Base-by-base conservation (phyloP, 1,140 invertebrate genomes). In the Polypedilum vanderplanki region DNA sequence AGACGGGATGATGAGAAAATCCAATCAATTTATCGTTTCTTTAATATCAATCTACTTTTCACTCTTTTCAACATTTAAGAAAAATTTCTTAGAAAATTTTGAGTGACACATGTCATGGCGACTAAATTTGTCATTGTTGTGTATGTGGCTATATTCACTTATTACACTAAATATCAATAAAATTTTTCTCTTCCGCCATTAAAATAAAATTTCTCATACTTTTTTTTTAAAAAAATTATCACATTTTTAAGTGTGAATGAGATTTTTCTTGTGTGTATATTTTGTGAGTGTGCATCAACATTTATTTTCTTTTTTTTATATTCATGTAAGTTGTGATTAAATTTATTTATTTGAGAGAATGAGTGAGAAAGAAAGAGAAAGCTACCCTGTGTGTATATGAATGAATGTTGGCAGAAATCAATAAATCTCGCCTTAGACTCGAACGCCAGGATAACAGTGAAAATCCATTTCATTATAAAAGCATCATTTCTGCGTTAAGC, bases 201-300 rank as follows among this genome's bases (percentile, higher is more conserved):
- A 12, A 46, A 46, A 46, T 46, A 46, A 12, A 3, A 12, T 46
- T 46, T 46, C 15, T 33, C 46, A 57, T 57, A n/a, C n/a, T 57
- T 15, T 57, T 15, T 57, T 57, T 33, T n/a, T 57, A 57, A 57
- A 57, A 57, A 57, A 57, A 12, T 57, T 57, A 57, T 57, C 46
- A 57, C 46, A 57, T 57, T 57, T 57, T 57, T 57, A 57, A 57
- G 46, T 57, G 46, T 57, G 46, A 57, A 57, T 57, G 46, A 57
- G 46, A 57, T 15, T 57, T 57, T 15, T 57, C 4, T 57, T 57
- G 12, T 57, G 46, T n/a, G 12, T 57, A 57, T 57, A n/a, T 57
- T 15, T 57, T 57, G 12, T 57, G 46, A 57, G 46, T 57, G 46
- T 57, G 46, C 46, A 57, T 57, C 46, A n/a, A 57, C 46, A 57